A percentile compares a stretch with the other conserved stretches of the same genome.
These are phyloP conservation scores for Thumatha senex DNA, from an alignment of 2,888 invertebrate genomes.

Conservation along the genomic window DNA sequence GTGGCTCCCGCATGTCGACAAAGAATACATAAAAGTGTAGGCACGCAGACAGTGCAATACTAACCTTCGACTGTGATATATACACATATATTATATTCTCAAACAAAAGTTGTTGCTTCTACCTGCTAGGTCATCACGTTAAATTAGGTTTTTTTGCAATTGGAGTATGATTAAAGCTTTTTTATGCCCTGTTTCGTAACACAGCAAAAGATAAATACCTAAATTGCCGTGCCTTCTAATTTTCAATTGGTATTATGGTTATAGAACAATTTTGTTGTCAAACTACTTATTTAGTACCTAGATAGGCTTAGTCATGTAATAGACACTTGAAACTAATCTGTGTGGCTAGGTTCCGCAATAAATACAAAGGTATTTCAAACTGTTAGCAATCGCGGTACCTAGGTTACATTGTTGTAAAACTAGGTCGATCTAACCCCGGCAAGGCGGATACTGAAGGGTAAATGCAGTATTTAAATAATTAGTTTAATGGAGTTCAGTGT, in stretches of 20 bases:
- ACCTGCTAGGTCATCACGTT: constrained; percentile 4
- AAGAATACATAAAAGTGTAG: constrained; percentile 32
- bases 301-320: constrained; percentile 13
- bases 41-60: constrained; percentile 17
- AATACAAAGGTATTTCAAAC: constrained; percentile 30
- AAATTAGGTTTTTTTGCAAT: not conserved
- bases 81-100: not conserved
- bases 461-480: constrained; percentile 11
- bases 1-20: constrained; percentile 44
- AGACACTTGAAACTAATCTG: constrained; percentile 20
- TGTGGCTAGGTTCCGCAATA: constrained; percentile 25
- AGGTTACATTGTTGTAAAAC: constrained; percentile 32
- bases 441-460: constrained; percentile 31
- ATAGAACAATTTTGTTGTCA: constrained; percentile 3
- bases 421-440: constrained; percentile 30
- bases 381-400: constrained; percentile 25
- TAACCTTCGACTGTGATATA: not conserved
- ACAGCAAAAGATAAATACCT: constrained; percentile 8
- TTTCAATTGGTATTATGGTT: no score
- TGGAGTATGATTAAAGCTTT: not conserved
- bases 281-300: constrained; percentile 9
- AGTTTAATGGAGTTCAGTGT: constrained; percentile 14
- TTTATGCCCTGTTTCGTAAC: not conserved
- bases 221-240: not conserved
- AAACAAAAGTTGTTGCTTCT: not conserved